Conservation (phyloP, 2,797 vertebrate species). For the Urosaurus nigricauda region DNA sequence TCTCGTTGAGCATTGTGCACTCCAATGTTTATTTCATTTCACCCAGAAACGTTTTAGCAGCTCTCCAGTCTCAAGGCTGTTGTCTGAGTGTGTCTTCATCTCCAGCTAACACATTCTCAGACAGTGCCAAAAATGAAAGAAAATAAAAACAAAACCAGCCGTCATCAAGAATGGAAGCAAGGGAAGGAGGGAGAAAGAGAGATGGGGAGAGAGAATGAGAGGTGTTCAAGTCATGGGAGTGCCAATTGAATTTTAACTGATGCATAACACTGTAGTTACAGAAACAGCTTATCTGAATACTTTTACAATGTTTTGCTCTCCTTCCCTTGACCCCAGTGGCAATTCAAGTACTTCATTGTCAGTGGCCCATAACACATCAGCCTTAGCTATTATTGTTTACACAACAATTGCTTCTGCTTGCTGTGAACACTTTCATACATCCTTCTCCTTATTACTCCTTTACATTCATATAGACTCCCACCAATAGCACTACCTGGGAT, state of each 20-base stretch:
- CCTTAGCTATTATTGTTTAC: constrained; percentile 13
- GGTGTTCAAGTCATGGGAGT: background rate
- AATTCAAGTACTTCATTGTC: background rate
- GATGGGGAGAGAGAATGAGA: no score
- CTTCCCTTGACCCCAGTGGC: background rate
- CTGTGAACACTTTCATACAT: background rate
- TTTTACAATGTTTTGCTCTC: background rate
- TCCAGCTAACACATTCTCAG: constrained; percentile 6
- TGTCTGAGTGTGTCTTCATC: constrained; percentile 2
- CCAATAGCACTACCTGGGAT: no score
- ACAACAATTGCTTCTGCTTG: background rate
- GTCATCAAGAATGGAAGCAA: background rate
- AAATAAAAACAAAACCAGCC: background rate
- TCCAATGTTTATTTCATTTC: background rate
- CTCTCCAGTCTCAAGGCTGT: background rate
- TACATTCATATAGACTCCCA: background rate
- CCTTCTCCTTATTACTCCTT: no score
- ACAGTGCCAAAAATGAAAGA: background rate
- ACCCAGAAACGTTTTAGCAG: background rate
- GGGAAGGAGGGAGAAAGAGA: background rate
- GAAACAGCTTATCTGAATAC: constrained; percentile 7
- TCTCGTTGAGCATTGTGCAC: background rate
- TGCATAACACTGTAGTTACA: background rate
- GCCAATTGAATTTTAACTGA: constrained; percentile 18
- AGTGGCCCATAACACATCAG: constrained; percentile 13